Evolutionary conservation across 2,113 vertebrate species (phyloP), one percentile per base, ranked within the genome.

Genomic region (Paraplagusia blochii): DNA sequence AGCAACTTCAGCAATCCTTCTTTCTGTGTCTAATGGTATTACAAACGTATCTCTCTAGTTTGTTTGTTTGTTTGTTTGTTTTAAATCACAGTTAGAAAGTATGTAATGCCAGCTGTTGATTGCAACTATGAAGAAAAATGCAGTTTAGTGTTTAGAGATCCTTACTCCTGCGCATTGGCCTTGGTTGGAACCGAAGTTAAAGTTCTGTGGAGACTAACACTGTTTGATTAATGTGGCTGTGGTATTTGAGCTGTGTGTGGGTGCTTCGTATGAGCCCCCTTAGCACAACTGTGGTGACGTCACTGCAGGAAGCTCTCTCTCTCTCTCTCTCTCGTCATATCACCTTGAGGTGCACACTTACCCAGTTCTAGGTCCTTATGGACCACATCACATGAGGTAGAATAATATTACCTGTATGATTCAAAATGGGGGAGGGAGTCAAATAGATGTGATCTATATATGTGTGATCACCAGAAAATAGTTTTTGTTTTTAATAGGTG

Each of bases 211-310:
- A 76, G 75, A 79, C 64, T 60, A 58, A 58, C 62, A 60, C 72
- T 74, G 77, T 77, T 79, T 79, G 84, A 76, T 68, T 69, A 69
- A 57, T 62, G 66, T 74, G 44, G 67, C 76, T 63, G 62, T 76
- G 65, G 67, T 80, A 83, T 85, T 78, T 70, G 70, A 73, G 70
- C 57, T 66, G 44, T 59, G 72, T 74, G 82, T 79, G 76, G 79
- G 83, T 45, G 72, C 81, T 74, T 73, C 64, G 69, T 66, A 55
- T 29, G 67, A 81, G 76, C 75, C 72, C 77, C 66, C 76, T 74
- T 64, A 51, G 72, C 66, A 72, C 82, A 82, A 81, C 82, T 85
- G 81, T 47, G 29, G 61, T 74, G 80, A 81, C 84, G 74, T 83
- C 82, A 82, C 57, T 73, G 58, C 11, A 64, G 58, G 53, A 59